Evolutionary conservation across 2,888 invertebrate genomes (phyloP).

Genomic region (Mycalesis mineus): DNA sequence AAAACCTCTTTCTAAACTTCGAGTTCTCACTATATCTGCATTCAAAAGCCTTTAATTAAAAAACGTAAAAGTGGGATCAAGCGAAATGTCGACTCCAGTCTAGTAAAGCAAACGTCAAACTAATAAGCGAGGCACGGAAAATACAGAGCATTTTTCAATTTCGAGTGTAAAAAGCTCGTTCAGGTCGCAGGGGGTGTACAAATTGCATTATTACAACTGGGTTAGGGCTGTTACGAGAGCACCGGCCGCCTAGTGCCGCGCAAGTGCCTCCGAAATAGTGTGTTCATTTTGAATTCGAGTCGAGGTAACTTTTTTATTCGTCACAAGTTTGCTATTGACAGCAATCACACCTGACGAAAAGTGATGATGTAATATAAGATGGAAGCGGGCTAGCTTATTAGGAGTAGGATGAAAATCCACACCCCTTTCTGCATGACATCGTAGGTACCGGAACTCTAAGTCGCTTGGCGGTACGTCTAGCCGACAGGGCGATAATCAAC

Average conservation of each 20-base stretch:
- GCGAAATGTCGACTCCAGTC: neutral
- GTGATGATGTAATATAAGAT: no score
- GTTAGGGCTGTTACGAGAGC: neutral
- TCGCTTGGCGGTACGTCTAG: no score
- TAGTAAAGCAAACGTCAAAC: neutral
- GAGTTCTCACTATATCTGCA: neutral
- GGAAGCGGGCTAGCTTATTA: no score
- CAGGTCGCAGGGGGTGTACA: neutral
- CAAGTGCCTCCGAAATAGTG: neutral
- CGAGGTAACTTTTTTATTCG: no score
- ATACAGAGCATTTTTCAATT: neutral
- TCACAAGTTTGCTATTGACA: no score
- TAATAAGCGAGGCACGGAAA: slow-evolving; percentile 1
- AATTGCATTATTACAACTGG: slow-evolving; percentile 9
- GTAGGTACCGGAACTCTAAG: no score
- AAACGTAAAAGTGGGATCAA: neutral
- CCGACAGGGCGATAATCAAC: no score
- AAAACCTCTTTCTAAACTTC: neutral
- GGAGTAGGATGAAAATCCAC: no score
- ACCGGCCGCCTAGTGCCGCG: neutral
- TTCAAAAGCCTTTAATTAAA: neutral
- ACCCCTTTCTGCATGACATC: no score
- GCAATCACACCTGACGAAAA: no score
- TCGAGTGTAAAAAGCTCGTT: neutral
- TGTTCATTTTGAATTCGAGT: no score